A percentile compares a stretch with the other conserved stretches of the same genome.
Evolutionary conservation across 2,797 vertebrate genomes (phyloP).

Genomic region (Myotis findleyi): DNA sequence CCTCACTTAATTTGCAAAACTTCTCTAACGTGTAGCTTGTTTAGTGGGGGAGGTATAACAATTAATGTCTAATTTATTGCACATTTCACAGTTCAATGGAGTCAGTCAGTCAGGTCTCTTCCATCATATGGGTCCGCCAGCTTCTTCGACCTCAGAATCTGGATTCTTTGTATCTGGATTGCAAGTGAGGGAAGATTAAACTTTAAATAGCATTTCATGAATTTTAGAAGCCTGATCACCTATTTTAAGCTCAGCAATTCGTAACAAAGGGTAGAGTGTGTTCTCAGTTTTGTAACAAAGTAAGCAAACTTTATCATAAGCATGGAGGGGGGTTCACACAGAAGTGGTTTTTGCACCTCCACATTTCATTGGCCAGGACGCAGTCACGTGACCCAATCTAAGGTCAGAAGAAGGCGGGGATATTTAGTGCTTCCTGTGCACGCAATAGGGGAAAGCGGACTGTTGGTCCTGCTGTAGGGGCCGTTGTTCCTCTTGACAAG

Average conservation of each 20-base stretch:
- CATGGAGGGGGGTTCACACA: rapidly evolving
- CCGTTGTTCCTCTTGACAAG: rapidly evolving
- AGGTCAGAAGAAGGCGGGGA: too few relatives aligned
- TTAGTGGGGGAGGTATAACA: neutral
- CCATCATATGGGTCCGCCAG: neutral
- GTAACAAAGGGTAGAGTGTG: rapidly evolving
- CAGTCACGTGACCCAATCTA: neutral
- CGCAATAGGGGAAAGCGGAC: rapidly evolving
- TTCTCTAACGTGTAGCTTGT: neutral
- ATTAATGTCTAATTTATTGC: neutral
- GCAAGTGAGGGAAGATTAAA: neutral
- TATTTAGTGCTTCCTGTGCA: neutral
- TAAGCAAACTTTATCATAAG: rapidly evolving
- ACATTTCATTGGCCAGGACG: neutral
- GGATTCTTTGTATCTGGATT: neutral
- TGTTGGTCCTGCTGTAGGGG: neutral
- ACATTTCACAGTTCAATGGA: neutral
- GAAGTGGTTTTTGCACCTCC: neutral
- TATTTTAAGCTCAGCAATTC: neutral
- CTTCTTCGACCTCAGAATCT: neutral
- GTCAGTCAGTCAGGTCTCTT: neutral
- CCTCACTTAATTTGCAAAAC: neutral
- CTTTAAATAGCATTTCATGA: neutral
- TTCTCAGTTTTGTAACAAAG: neutral
- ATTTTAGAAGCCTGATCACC: neutral